phyloP scores from a whole-genome alignment of 2,113 vertebrate species.

The Mesembrinibis cayennensis region DNA sequence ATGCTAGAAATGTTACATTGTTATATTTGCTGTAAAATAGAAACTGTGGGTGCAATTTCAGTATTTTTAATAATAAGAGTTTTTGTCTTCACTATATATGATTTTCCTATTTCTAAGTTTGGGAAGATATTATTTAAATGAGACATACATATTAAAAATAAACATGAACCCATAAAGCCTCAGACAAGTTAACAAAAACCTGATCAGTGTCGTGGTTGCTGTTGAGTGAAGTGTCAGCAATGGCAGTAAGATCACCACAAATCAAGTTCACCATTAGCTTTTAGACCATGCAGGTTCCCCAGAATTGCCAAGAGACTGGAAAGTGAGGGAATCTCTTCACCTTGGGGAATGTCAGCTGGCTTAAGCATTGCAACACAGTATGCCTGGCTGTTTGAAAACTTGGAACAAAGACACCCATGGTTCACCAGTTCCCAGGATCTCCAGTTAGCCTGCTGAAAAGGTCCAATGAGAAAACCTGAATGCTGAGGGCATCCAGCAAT shows the following conservation, averaged over 20 bases:
- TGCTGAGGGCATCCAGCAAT: background rate
- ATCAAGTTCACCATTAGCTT: background rate
- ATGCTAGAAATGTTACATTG: background rate
- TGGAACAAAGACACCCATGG: background rate
- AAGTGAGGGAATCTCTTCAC: background rate
- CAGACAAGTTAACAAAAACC: background rate
- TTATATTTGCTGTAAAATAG: background rate
- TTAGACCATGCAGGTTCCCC: background rate
- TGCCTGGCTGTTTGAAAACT: background rate
- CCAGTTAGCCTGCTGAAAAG: background rate
- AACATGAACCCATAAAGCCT: background rate
- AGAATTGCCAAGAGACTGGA: background rate
- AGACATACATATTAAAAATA: background rate
- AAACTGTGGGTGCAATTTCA: background rate
- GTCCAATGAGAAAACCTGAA: background rate
- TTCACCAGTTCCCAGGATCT: background rate
- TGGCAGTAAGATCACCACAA: background rate
- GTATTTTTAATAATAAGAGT: background rate
- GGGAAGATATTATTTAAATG: background rate
- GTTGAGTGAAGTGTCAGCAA: background rate
- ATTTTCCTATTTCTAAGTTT: background rate
- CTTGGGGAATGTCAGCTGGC: background rate
- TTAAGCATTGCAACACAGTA: background rate
- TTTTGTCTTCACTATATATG: background rate
- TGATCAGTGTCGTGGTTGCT: background rate